phyloP scores from a whole-genome alignment of 2,113 vertebrate species.

The Triplophysa rosa region DNA sequence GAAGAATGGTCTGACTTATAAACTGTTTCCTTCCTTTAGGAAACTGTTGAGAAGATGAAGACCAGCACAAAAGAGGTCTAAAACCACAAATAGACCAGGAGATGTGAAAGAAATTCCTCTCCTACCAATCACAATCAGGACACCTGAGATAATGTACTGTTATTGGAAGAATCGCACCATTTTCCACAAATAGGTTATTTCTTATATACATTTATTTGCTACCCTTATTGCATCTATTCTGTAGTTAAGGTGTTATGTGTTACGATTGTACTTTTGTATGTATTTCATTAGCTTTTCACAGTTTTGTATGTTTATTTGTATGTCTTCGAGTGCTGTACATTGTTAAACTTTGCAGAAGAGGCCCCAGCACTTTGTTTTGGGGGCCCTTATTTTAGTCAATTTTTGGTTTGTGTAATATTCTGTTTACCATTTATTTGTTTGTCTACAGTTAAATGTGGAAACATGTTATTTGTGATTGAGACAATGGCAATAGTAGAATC shows the following conservation, averaged over 20 bases:
- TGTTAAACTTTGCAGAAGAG: conserved; percentile 49
- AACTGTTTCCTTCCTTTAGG: conserved; percentile 69
- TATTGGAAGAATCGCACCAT: conserved; percentile 53
- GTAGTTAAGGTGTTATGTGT: conserved; percentile 62
- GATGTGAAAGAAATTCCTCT: conserved; percentile 36
- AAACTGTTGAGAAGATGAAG: conserved; percentile 91
- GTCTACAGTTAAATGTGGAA: conserved; percentile 53
- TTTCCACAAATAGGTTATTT: conserved; percentile 45
- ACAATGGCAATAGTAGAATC: conserved; percentile 58
- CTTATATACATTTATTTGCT: conserved; percentile 51
- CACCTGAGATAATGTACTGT: conserved; percentile 50
- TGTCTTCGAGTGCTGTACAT: conserved; percentile 71
- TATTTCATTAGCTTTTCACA: conserved; percentile 58
- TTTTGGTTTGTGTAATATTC: conserved; percentile 25
- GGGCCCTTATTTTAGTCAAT: conserved; percentile 55
- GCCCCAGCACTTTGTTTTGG: conserved; percentile 62
- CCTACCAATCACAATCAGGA: conserved; percentile 41
- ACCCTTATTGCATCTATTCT: conserved; percentile 61
- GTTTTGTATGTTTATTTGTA: conserved; percentile 64
- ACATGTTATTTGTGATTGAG: conserved; percentile 42
- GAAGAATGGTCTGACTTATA: neutral
- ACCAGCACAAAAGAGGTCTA: conserved; percentile 89
- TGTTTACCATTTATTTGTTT: conserved; percentile 39
- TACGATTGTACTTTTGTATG: conserved; percentile 51
- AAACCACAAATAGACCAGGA: conserved; percentile 58